Evolutionary conservation across 2,113 vertebrate genomes (phyloP), one percentile per base, ranked within the genome.

Genomic region (Thymallus thymallus): DNA sequence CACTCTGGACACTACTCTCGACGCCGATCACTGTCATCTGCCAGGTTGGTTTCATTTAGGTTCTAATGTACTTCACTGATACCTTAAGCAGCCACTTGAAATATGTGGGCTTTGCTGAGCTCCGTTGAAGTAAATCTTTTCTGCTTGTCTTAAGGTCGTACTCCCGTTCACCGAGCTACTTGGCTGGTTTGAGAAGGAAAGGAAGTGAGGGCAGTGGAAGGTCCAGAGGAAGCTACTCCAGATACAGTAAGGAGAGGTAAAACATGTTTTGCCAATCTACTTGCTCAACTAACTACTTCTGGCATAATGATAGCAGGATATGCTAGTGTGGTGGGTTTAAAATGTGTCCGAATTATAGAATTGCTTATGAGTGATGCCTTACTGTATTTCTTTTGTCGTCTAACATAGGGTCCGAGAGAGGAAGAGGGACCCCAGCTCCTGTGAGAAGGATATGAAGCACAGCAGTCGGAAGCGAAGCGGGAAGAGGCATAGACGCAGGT

Each of bases 241-340:
- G 92, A 87, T 91, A 95, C 91, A 95, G 93, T 61, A 86, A 86
- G 1, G 86, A 90, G 92, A 98, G 96, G 97, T 99, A 92, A 77
- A 61, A 23, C 2, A 22, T 22, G n/a, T 22, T 2, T 9, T 7
- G 1, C 6, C 13, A 23, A 60, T 22, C 12, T 18, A 51, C 48
- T 51, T 18, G 48, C 48, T 51, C 48, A 18, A 51, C 12, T 18
- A 16, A 51, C 48, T 18, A 51, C 48, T 51, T 51, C 48, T 51
- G 48, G 48, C 48, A 51, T 18, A 51, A 51, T 51, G 46, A 51
- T 51, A 4, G 46, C 16, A 16, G 46, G 46, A 51, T 51, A 13
- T 16, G 16, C 46, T 4, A 16, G 16, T 16, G 46, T 51, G 0
- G 46, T 51, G 46, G 4, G 46, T 51, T 51, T 51, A 51, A 51